A percentile compares a stretch with the other conserved stretches of the same genome.
These are phyloP conservation scores for Drosophila conformis DNA, from an alignment of 2,888 invertebrate genomes.

Conservation along the genomic window DNA sequence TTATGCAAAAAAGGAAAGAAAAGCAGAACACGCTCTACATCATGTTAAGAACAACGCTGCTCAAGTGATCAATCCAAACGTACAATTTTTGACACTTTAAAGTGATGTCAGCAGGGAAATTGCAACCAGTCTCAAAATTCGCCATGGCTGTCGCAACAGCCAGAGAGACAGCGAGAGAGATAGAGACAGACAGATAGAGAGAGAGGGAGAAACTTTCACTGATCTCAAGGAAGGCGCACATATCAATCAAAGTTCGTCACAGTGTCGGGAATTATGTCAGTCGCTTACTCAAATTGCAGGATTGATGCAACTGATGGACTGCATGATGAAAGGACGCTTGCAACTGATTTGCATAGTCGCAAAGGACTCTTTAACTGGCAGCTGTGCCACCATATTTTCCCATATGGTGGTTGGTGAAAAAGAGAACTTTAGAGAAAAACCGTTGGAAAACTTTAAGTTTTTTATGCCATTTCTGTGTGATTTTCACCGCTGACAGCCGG, in stretches of 20 bases:
- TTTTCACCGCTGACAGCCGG: slow-evolving; percentile 45
- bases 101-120: slow-evolving; percentile 17
- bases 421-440: slow-evolving; percentile 33
- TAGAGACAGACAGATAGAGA: neutral
- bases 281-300: slow-evolving; percentile 83
- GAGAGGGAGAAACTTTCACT: slow-evolving; percentile 53
- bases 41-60: slow-evolving; percentile 41
- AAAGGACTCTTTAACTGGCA: slow-evolving; percentile 32
- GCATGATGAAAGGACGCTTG: slow-evolving; percentile 36
- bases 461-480: slow-evolving; percentile 15
- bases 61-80: slow-evolving; percentile 73
- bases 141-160: slow-evolving; percentile 65
- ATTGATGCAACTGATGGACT: slow-evolving; percentile 34
- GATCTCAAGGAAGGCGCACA: slow-evolving; percentile 62
- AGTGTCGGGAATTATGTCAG: slow-evolving; percentile 84
- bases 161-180: neutral
- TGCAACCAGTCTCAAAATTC: slow-evolving; percentile 63
- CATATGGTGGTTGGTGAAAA: slow-evolving; percentile 3
- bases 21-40: slow-evolving; percentile 57
- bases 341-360: slow-evolving; percentile 70
- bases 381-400: slow-evolving; percentile 38
- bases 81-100: slow-evolving; percentile 65
- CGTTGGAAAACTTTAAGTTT: slow-evolving; percentile 53
- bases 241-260: slow-evolving; percentile 84
- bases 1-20: slow-evolving; percentile 59